phyloP scores from a whole-genome alignment of 1,140 invertebrate genomes.

The Stegodyphus dumicola region DNA sequence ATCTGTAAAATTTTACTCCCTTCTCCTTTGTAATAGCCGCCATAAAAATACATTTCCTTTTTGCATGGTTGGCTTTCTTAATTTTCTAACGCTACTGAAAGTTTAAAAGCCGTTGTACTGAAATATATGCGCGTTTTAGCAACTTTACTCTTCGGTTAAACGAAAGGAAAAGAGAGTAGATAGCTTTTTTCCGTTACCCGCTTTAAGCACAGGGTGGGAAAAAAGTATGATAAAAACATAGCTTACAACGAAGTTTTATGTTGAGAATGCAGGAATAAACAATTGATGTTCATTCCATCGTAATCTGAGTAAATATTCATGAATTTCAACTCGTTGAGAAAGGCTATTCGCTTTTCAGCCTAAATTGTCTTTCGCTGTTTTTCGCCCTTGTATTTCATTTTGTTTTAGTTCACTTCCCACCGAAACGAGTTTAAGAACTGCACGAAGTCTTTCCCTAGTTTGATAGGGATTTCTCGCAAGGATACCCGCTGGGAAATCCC shows the following conservation, averaged over 20 bases:
- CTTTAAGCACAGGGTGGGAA: background rate
- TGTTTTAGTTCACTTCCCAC: conserved; percentile 20
- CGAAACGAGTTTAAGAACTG: conserved; percentile 47
- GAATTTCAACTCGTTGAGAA: conserved; percentile 47
- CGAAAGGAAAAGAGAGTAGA: conserved; percentile 17
- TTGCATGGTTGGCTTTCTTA: background rate
- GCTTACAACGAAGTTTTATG: conserved; percentile 2
- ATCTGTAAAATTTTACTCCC: too few relatives aligned
- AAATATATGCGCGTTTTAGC: conserved; percentile 24
- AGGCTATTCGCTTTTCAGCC: conserved; percentile 46
- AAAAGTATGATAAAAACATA: conserved; percentile 8
- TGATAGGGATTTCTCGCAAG: conserved; percentile 34
- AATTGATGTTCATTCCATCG: conserved; percentile 57
- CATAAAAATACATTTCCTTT: too few relatives aligned
- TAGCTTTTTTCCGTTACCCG: conserved; percentile 8
- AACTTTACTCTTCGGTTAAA: conserved; percentile 10
- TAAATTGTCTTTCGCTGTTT: conserved; percentile 52
- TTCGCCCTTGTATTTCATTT: conserved; percentile 49
- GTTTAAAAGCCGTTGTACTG: conserved; percentile 16
- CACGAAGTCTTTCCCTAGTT: conserved; percentile 21
- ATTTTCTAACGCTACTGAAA: background rate
- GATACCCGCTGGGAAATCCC: conserved; percentile 38
- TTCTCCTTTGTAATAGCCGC: too few relatives aligned
- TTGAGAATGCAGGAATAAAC: conserved; percentile 50
- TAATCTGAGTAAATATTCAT: conserved; percentile 60